phyloP scores from a whole-genome alignment of 2,888 invertebrate genomes.

The Odontocerum albicorne region DNA sequence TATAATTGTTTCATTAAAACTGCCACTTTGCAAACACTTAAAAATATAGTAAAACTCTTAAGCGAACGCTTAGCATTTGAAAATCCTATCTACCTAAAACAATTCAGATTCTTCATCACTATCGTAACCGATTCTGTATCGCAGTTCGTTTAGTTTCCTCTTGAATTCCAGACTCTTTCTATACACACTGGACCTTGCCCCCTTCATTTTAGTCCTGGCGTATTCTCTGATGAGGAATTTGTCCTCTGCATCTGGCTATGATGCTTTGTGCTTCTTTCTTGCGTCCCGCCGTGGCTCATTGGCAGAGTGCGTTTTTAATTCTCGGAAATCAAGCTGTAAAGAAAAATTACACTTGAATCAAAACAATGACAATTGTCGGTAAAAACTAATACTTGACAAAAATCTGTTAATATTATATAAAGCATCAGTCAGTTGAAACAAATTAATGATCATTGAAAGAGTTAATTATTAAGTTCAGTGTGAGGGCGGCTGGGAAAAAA shows the following conservation, averaged over 20 bases:
- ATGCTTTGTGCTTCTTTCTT: conserved; percentile 69
- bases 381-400: too few relatives aligned
- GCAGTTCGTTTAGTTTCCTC: conserved; percentile 25
- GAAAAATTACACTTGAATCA: not conserved
- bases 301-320: conserved; percentile 65
- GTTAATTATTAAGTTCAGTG: too few relatives aligned
- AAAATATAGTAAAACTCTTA: too few relatives aligned
- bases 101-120: conserved; percentile 14
- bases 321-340: conserved; percentile 67
- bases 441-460: too few relatives aligned
- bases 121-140: conserved; percentile 10
- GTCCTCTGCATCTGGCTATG: conserved; percentile 54
- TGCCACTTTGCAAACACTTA: too few relatives aligned
- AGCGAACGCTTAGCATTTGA: too few relatives aligned
- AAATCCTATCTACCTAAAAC: not conserved
- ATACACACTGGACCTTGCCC: conserved; percentile 27
- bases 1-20: too few relatives aligned
- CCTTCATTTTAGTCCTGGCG: conserved; percentile 18
- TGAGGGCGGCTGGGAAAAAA: too few relatives aligned
- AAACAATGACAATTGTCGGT: too few relatives aligned
- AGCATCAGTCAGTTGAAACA: too few relatives aligned
- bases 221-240: conserved; percentile 5
- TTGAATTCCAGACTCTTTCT: conserved; percentile 27
- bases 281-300: conserved; percentile 61
- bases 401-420: too few relatives aligned